Evolutionary conservation across 2,888 invertebrate species (phyloP).

Genomic region (Oegoconia quadripuncta): DNA sequence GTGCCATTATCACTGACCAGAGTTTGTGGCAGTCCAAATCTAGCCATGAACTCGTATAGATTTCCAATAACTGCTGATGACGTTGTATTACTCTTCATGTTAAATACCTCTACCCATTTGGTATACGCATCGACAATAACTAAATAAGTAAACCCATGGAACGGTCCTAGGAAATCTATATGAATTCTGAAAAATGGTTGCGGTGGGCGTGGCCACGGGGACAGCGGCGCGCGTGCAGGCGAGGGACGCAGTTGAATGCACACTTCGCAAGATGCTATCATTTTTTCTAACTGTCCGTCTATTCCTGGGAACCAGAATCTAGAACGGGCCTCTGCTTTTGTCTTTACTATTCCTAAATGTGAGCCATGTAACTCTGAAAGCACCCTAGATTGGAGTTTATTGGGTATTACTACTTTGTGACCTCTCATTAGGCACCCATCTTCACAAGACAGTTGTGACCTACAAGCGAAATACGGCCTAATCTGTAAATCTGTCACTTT

Average conservation of each 20-base stretch:
- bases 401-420: constrained; percentile 17
- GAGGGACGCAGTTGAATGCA: constrained; percentile 15
- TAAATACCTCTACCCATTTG: constrained; percentile 7
- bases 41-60: constrained; percentile 9
- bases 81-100: background rate
- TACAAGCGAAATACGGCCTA: constrained; percentile 16
- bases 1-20: constrained; percentile 12
- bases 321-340: constrained; percentile 6
- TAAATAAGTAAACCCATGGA: constrained; percentile 5
- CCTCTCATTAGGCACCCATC: constrained; percentile 17
- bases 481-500: constrained; percentile 10
- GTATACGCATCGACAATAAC: constrained; percentile 10
- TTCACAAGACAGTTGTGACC: constrained; percentile 12
- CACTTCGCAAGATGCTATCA: constrained; percentile 9
- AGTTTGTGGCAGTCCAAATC: constrained; percentile 7
- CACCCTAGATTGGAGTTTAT: background rate
- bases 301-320: constrained; percentile 19
- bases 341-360: constrained; percentile 13
- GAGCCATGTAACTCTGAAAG: constrained; percentile 6
- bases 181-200: constrained; percentile 16
- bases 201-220: constrained; percentile 14
- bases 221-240: constrained; percentile 16
- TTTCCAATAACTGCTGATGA: background rate
- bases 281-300: constrained; percentile 10
- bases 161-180: constrained; percentile 2